Percentiles rank a stretch among this genome's conserved stretches.
Conservation (phyloP, 2,888 invertebrate species). For the Parasteatoda lunata region DNA sequence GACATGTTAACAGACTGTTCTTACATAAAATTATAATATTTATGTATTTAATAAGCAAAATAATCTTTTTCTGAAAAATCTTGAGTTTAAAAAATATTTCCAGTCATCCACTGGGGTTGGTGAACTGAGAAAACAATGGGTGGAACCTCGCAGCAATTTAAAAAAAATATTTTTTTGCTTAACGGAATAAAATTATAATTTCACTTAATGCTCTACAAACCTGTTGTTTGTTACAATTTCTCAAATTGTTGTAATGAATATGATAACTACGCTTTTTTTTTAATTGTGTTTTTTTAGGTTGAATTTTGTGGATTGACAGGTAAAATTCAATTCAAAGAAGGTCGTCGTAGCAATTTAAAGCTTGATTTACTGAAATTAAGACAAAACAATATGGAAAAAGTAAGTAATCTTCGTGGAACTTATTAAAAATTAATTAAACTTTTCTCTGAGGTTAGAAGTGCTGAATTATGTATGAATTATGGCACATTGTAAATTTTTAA, state of each 20-base stretch:
- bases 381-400: constrained; percentile 84
- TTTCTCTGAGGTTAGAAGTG: background rate
- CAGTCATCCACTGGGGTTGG: too few species aligned
- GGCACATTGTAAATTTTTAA: background rate
- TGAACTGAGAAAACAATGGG: too few species aligned
- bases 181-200: too few species aligned
- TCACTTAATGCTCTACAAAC: too few species aligned
- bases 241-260: background rate
- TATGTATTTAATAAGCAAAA: too few species aligned
- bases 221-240: too few species aligned
- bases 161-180: too few species aligned
- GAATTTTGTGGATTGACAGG: constrained; percentile 91
- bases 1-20: too few species aligned
- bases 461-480: background rate
- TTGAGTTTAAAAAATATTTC: too few species aligned
- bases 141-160: too few species aligned
- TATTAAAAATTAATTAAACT: background rate
- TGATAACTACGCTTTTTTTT: background rate
- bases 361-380: constrained; percentile 88
- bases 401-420: constrained; percentile 25
- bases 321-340: constrained; percentile 88
- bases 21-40: too few species aligned
- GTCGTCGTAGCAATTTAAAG: constrained; percentile 87
- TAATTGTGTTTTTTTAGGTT: constrained; percentile 78
- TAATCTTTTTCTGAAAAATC: too few species aligned